Base-by-base conservation (phyloP, 2,797 vertebrate genomes). In the Sebastes oblongus region DNA sequence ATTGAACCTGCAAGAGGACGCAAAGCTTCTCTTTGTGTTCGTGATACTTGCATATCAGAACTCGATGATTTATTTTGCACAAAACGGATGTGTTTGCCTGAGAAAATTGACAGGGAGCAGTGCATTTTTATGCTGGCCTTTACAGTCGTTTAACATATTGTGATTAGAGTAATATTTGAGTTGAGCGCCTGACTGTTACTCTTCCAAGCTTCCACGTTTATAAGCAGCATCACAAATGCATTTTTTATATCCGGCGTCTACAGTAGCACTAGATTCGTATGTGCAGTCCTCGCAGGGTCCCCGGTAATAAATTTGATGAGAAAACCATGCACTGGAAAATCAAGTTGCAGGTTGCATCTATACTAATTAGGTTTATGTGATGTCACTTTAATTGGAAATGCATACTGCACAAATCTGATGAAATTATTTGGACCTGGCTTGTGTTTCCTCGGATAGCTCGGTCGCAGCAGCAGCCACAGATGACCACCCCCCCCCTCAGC, bases 371-470 rank as follows among this genome's bases (percentile, higher is more conserved):
- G 83, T 93, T 91, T 87, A 81, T 92, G 89, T 89, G 92, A 92
- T 92, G 90, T 92, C 93, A 92, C 92, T 92, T 92, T 87, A 94
- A 93, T 93, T 90, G 90, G 90, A 86, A 86, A 93, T 90, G 79
- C 86, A 88, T 86, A 87, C 86, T 78, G 84, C 86, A 65, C 88
- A 81, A 82, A 90, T 91, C 83, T 85, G 91, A 93, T 92, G 84
- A 86, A 90, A 92, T 89, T 88, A 92, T 91, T 92, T 82, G 89
- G 88, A 84, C 89, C 88, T 92, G 93, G 90, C 78, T 92, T 85
- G 50, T 91, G 88, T 91, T 77, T 83, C 78, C 83, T 80, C 75
- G 55, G 79, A 84, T 52, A 78, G 84, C 71, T 20, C 9, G 42
- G 70, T 78, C 67, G 36, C 77, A 78, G 83, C 77, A 75, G 83